Evolutionary conservation across 2,888 invertebrate species (phyloP), one percentile per base, ranked within the genome.

Genomic region (Oxytorus armatus): DNA sequence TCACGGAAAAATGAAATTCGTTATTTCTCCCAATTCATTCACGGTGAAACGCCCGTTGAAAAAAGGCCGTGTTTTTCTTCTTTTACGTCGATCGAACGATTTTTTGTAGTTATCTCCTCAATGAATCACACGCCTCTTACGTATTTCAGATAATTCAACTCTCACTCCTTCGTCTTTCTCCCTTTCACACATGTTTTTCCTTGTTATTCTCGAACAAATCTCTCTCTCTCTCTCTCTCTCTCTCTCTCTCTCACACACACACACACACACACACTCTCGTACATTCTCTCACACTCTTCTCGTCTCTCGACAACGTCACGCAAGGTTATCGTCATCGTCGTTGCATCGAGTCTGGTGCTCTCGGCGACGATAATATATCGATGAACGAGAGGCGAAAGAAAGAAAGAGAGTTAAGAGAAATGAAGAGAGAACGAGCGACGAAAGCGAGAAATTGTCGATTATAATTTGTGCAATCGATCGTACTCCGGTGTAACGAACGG

Each of bases 241-340:
- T 73, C 68, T 63, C 73, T 77, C 65, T 63, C 65, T 51, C 21
- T 66, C 23, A n/a, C n/a, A n/a, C n/a, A n/a, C n/a, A n/a, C n/a
- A n/a, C n/a, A n/a, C n/a, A n/a, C n/a, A n/a, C n/a, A n/a, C n/a
- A n/a, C n/a, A n/a, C 70, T 55, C 74, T 77, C 76, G 72, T 72
- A 77, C 72, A 73, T 61, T 66, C 61, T 73, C 68, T 63, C 73
- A 73, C 65, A 49, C 65, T 51, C 21, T 66, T 75, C 75, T 57
- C 68, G 57, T 65, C 72, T 42, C 78, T 81, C 74, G 77, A 53
- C 72, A 68, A 79, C 75, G 81, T 80, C 77, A 57, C 81, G 79
- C 82, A 81, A 83, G 83, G 83, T 83, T 83, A 83, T 84, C n/a
- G n/a, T n/a, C 82, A 75, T 84, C 79, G 77, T 74, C 72, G 59